A percentile compares a stretch with the other conserved stretches of the same genome.
phyloP scores from a whole-genome alignment of 2,797 vertebrate genomes.

The Cygnus olor region DNA sequence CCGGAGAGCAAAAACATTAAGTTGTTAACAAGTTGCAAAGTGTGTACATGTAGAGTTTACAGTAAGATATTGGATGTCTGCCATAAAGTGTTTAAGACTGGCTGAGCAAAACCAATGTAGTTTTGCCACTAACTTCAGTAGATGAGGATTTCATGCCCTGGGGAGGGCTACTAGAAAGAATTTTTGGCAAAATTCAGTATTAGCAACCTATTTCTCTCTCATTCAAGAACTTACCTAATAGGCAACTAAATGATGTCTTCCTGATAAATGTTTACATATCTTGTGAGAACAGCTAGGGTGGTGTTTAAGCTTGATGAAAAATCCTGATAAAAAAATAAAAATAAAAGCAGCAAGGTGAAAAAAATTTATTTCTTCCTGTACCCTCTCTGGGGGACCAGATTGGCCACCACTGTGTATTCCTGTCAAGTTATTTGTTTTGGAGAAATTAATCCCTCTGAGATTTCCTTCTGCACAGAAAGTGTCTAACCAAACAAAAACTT shows the following conservation, averaged over 20 bases:
- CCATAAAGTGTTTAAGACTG: neutral
- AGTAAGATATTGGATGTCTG: neutral
- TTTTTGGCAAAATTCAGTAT: neutral
- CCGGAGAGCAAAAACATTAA: neutral
- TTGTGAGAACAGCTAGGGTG: neutral
- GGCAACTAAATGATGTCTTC: neutral
- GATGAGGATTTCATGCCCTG: neutral
- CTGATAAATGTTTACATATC: neutral
- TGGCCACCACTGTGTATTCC: neutral
- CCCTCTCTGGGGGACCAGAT: neutral
- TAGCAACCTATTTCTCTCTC: neutral
- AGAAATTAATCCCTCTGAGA: neutral
- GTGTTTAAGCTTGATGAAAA: neutral
- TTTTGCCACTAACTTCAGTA: neutral
- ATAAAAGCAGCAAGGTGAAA: neutral
- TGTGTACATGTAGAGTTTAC: neutral
- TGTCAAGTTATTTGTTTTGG: neutral
- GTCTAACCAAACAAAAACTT: neutral
- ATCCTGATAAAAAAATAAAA: neutral
- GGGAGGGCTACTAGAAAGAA: neutral
- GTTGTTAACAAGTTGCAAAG: constrained; percentile 11
- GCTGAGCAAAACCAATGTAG: neutral
- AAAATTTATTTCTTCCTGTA: neutral
- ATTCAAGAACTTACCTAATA: neutral
- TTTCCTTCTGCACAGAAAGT: neutral